Conservation (phyloP, 2,888 invertebrate genomes). For the Philereme vetulata region DNA sequence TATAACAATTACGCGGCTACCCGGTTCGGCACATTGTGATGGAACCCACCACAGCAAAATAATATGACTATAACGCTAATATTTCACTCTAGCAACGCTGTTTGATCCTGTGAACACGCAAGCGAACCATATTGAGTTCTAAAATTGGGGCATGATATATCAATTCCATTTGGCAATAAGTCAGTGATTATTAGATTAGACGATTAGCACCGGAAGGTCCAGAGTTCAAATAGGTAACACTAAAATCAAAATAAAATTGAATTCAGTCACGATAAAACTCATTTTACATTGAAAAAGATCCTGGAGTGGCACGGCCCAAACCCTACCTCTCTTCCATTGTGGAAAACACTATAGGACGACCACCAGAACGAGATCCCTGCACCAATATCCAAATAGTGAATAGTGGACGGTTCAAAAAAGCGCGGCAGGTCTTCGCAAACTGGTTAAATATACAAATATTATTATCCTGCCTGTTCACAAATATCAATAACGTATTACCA, state of each 20-base stretch:
- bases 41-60: constrained; percentile 33
- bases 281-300: constrained; percentile 8
- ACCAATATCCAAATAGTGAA: constrained; percentile 39
- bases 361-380: constrained; percentile 52
- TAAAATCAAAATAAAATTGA: not conserved
- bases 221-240: not conserved
- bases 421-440: constrained; percentile 53
- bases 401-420: constrained; percentile 33
- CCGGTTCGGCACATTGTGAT: constrained; percentile 75
- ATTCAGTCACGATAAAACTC: constrained; percentile 1
- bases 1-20: constrained; percentile 77
- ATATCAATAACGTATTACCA: constrained; percentile 83
- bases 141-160: no score
- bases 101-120: not conserved
- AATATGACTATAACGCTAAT: not conserved
- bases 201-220: no score
- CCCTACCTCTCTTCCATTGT: constrained; percentile 80
- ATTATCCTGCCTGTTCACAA: constrained; percentile 81
- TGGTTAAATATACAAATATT: constrained; percentile 78
- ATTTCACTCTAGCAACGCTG: constrained; percentile 14
- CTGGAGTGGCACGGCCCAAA: constrained; percentile 32
- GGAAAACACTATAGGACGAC: constrained; percentile 65
- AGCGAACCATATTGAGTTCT: no score
- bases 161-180: no score
- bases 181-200: no score